Conservation (phyloP, 1,140 invertebrate genomes). For the Nixonia krombeini region DNA sequence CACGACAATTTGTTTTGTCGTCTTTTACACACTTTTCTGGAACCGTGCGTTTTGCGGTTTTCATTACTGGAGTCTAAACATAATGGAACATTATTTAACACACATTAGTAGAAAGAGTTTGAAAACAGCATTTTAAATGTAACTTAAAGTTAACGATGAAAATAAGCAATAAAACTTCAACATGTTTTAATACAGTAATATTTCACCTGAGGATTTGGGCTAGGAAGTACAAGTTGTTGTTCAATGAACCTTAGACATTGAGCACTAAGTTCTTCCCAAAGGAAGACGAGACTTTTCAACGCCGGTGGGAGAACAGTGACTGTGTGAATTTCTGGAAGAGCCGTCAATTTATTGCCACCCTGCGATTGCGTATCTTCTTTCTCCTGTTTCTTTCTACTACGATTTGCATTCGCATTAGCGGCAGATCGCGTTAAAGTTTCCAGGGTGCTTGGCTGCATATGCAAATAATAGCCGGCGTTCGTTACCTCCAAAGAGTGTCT, state of each 20-base stretch:
- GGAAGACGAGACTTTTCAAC: slow-evolving; percentile 83
- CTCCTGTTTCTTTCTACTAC: slow-evolving; percentile 74
- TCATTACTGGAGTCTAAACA: slow-evolving; percentile 69
- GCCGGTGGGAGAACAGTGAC: slow-evolving; percentile 87
- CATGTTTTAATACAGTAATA: neutral
- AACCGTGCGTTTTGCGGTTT: slow-evolving; percentile 58
- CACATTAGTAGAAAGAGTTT: no score
- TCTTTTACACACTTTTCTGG: slow-evolving; percentile 63
- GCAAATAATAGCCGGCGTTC: slow-evolving; percentile 82
- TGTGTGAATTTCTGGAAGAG: slow-evolving; percentile 71
- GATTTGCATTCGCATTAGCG: slow-evolving; percentile 80
- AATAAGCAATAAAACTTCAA: no score
- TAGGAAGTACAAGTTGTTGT: slow-evolving; percentile 72
- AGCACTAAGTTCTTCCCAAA: slow-evolving; percentile 91
- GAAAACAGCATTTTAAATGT: no score
- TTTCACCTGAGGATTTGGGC: slow-evolving; percentile 62
- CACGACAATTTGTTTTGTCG: slow-evolving; percentile 70
- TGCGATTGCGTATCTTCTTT: slow-evolving; percentile 74
- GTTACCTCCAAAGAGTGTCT: slow-evolving; percentile 90
- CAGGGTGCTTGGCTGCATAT: slow-evolving; percentile 83
- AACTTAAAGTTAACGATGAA: no score
- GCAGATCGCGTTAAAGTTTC: slow-evolving; percentile 83
- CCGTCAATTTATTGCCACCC: slow-evolving; percentile 53
- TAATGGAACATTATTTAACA: neutral
- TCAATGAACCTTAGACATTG: slow-evolving; percentile 79